A percentile compares a stretch with the other conserved stretches of the same genome.
Conservation (phyloP, 2,888 invertebrate genomes). For the Criorhina ranunculi region DNA sequence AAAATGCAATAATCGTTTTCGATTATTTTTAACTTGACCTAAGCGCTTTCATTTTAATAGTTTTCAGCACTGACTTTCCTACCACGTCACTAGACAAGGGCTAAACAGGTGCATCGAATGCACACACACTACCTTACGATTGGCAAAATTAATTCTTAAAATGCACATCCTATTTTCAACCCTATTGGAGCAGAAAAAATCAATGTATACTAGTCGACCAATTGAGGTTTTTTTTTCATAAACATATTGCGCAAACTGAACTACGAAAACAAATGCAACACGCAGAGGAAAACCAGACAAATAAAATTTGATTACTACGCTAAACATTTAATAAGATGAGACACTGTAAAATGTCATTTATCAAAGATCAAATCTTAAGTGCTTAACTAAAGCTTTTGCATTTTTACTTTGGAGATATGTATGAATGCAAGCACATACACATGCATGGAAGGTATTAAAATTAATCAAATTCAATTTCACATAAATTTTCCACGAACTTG, state of each 20-base stretch:
- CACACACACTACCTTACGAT: background rate
- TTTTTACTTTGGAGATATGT: too few relatives aligned
- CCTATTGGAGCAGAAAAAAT: constrained; percentile 3
- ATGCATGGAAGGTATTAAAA: too few relatives aligned
- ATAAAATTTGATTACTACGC: background rate
- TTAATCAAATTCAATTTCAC: background rate
- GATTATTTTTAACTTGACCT: background rate
- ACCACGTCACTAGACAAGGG: constrained; percentile 9
- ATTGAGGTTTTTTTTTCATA: constrained; percentile 3
- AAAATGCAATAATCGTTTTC: background rate
- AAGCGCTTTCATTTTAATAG: background rate
- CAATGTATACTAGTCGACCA: constrained; percentile 16
- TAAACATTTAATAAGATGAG: background rate
- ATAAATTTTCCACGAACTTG: constrained; percentile 19
- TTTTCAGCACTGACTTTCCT: background rate
- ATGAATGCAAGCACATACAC: too few relatives aligned
- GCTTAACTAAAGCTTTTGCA: too few relatives aligned
- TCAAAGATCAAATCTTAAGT: background rate
- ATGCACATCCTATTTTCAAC: background rate
- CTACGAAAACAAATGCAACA: constrained; percentile 5
- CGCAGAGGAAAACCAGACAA: background rate
- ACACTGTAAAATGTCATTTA: background rate
- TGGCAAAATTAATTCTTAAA: background rate
- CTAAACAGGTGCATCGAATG: background rate
- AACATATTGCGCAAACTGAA: constrained; percentile 22